A percentile compares a stretch with the other conserved stretches of the same genome.
Conservation (phyloP, 2,113 vertebrate species). For the Elachura formosa region DNA sequence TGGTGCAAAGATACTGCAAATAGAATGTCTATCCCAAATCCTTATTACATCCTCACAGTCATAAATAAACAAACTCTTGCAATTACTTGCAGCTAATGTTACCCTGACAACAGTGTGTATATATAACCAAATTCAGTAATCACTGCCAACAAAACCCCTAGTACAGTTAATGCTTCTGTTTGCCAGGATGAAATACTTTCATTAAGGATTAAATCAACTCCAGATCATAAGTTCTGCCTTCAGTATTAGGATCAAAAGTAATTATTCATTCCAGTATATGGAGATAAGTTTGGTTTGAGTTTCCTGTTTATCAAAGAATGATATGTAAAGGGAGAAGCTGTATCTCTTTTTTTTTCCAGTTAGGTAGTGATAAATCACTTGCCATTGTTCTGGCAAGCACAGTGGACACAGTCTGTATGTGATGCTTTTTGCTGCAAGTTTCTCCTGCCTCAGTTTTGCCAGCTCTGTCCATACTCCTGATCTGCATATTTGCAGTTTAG, state of each 20-base stretch:
- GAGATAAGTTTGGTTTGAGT: background rate
- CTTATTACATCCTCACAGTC: background rate
- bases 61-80: constrained; percentile 18
- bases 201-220: constrained; percentile 16
- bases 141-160: background rate
- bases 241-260: background rate
- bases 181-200: constrained; percentile 22
- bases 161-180: background rate
- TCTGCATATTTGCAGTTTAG: background rate
- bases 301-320: background rate
- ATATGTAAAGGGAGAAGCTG: background rate
- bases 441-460: background rate
- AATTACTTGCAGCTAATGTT: constrained; percentile 20
- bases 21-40: background rate
- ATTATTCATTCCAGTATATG: background rate
- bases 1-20: background rate
- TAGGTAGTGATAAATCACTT: background rate
- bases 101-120: constrained; percentile 30
- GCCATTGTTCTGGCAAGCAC: background rate
- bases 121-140: constrained; percentile 25
- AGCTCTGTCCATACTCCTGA: background rate
- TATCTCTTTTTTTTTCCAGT: background rate
- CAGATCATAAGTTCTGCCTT: background rate
- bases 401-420: background rate
- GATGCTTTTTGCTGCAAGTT: background rate